phyloP scores from a whole-genome alignment of 2,888 invertebrate species.

The Lasioglossum marginatum region DNA sequence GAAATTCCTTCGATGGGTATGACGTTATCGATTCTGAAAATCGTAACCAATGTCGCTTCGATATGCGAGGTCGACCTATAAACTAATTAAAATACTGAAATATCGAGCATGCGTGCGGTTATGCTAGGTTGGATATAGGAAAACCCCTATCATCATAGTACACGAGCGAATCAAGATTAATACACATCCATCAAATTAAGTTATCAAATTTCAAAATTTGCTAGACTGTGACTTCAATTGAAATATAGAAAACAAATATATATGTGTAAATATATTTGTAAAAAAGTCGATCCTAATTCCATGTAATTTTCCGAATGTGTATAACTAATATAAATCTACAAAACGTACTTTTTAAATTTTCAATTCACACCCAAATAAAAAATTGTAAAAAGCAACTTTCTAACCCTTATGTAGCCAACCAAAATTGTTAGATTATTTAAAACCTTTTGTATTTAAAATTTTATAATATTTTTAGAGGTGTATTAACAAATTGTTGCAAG shows the following conservation, averaged over 20 bases:
- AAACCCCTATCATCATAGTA: not conserved
- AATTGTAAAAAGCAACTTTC: no score
- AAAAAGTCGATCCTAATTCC: not conserved
- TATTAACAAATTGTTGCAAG: no score
- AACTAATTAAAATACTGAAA: slow-evolving; percentile 9
- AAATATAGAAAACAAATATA: not conserved
- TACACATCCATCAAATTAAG: not conserved
- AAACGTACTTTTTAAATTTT: no score
- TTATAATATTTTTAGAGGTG: no score
- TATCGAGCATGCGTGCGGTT: not conserved
- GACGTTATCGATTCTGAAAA: not conserved
- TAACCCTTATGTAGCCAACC: no score
- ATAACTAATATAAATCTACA: no score
- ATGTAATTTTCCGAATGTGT: no score
- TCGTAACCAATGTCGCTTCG: not conserved
- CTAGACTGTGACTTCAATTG: not conserved
- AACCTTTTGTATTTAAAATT: no score
- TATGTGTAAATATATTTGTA: not conserved
- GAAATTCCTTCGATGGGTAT: not conserved
- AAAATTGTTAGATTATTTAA: no score
- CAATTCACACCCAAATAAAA: no score
- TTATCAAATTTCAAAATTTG: not conserved
- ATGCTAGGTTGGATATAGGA: not conserved
- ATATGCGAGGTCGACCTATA: not conserved
- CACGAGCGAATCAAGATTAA: not conserved